A percentile compares a stretch with the other conserved stretches of the same genome.
Evolutionary conservation across 2,888 invertebrate genomes (phyloP).

Genomic region (Cataglyphis rosenhaueri): DNA sequence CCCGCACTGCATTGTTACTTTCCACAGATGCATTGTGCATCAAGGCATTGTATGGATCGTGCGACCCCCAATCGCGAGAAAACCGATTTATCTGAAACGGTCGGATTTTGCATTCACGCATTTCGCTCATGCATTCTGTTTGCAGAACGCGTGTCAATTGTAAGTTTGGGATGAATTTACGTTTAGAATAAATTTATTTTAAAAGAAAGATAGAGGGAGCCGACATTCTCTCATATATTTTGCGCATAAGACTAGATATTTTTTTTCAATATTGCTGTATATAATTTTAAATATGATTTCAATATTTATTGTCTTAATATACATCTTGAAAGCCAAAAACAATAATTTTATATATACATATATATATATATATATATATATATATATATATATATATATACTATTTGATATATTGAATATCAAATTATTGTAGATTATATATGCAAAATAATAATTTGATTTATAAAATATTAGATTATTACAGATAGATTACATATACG

Average conservation of each 20-base stretch:
- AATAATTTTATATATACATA: neutral
- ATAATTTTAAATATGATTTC: neutral
- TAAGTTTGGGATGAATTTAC: neutral
- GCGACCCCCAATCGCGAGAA: conserved; percentile 65
- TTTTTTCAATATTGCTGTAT: neutral
- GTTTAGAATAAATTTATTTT: conserved; percentile 14
- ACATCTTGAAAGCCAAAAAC: neutral
- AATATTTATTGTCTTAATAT: neutral
- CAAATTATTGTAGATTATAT: conserved; percentile 3
- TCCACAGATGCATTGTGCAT: conserved; percentile 65
- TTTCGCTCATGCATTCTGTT: conserved; percentile 55
- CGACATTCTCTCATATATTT: neutral
- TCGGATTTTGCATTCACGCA: conserved; percentile 23
- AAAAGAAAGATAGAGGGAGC: neutral
- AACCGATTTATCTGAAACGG: conserved; percentile 69
- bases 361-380: too few species aligned
- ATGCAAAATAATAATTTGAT: conserved; percentile 3
- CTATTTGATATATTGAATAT: neutral
- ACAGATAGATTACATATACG: neutral
- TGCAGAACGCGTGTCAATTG: conserved; percentile 51
- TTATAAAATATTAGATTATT: conserved; percentile 14
- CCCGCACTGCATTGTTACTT: conserved; percentile 71
- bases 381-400: too few species aligned
- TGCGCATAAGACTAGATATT: neutral
- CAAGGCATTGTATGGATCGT: conserved; percentile 69